Evolutionary conservation across 2,113 vertebrate genomes (phyloP).

Genomic region (Saccopteryx leptura): DNA sequence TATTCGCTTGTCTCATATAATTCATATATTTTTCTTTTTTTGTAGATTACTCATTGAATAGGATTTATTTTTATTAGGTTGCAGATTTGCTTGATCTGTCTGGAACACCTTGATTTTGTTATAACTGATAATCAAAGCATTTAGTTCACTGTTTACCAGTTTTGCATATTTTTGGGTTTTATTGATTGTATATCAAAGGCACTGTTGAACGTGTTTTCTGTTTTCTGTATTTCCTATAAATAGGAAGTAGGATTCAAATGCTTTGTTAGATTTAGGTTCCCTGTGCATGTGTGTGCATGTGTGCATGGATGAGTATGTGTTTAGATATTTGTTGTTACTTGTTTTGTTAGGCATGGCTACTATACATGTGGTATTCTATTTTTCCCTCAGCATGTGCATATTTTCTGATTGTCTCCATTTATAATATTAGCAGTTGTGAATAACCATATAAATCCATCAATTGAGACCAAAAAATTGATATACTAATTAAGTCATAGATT

Average conservation of each 20-base stretch:
- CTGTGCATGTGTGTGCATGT: too few relatives aligned
- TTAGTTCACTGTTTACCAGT: not conserved
- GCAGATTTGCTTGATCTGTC: not conserved
- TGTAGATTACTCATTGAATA: not conserved
- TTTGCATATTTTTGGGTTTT: not conserved
- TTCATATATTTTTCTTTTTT: not conserved
- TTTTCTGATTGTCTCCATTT: not conserved
- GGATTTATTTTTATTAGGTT: not conserved
- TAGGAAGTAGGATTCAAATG: not conserved
- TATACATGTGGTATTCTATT: not conserved
- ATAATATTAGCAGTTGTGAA: not conserved
- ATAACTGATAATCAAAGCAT: not conserved
- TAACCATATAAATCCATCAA: not conserved
- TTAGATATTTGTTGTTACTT: not conserved
- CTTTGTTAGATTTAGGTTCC: not conserved
- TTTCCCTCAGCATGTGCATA: not conserved
- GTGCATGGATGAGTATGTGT: not conserved
- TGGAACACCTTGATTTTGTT: not conserved
- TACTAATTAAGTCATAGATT: not conserved
- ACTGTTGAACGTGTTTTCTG: not conserved
- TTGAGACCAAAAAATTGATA: not conserved
- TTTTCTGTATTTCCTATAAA: not conserved
- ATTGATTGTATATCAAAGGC: not conserved
- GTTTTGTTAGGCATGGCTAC: not conserved
- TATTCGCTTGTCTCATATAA: not conserved